phyloP scores from a whole-genome alignment of 2,797 vertebrate species.

The Enteromius afrohamiltoni region DNA sequence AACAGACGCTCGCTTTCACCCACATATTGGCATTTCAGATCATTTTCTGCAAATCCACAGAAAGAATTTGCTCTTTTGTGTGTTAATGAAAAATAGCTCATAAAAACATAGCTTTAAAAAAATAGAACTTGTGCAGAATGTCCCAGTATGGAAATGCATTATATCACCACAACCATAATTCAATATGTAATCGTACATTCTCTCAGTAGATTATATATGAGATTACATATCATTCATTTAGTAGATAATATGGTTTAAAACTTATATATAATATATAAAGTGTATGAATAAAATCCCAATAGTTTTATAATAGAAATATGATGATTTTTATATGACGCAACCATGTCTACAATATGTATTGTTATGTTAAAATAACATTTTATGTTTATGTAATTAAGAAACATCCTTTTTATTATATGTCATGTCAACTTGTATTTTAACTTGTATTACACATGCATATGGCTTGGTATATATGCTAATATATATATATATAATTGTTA shows the following conservation, averaged over 20 bases:
- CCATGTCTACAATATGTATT: background rate
- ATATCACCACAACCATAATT: background rate
- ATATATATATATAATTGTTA: background rate
- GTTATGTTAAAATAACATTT: background rate
- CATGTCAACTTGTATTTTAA: background rate
- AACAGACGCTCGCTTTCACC: background rate
- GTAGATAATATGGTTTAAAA: background rate
- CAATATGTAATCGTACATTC: background rate
- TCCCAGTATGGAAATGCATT: background rate
- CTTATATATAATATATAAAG: background rate
- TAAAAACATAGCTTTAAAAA: too few species aligned
- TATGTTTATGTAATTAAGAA: background rate
- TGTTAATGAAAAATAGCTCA: background rate
- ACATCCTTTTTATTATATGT: background rate
- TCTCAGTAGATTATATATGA: background rate
- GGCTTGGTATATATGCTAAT: background rate
- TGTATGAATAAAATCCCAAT: background rate
- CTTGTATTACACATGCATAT: background rate
- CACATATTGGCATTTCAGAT: constrained; percentile 21
- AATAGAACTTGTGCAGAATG: background rate
- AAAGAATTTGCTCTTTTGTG: background rate
- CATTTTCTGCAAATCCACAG: background rate
- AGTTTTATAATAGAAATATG: background rate
- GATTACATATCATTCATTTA: too few species aligned
- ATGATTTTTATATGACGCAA: background rate